Conservation (phyloP, 1,140 invertebrate genomes). For the Papilio polyxenes region DNA sequence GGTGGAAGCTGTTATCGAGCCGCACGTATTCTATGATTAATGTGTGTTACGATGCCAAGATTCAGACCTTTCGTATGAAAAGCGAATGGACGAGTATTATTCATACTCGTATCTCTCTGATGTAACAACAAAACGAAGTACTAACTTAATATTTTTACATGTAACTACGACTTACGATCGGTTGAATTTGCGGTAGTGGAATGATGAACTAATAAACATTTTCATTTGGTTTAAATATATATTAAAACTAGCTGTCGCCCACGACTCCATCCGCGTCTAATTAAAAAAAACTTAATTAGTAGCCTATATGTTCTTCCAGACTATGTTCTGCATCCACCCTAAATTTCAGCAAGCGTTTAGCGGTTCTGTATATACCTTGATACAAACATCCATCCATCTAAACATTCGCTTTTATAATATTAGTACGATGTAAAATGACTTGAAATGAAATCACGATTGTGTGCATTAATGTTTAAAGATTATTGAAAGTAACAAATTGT, state of each 20-base stretch:
- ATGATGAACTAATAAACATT: not conserved
- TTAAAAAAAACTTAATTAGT: not conserved
- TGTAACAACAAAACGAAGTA: constrained; percentile 17
- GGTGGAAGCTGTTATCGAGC: constrained; percentile 32
- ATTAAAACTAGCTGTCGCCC: too few relatives aligned
- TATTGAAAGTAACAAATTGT: too few relatives aligned
- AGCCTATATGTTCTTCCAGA: not conserved
- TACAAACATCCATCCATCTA: too few relatives aligned
- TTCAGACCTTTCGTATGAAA: constrained; percentile 28
- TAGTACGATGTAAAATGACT: too few relatives aligned
- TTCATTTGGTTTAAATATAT: not conserved
- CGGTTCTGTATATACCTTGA: too few relatives aligned
- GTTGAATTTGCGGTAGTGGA: not conserved
- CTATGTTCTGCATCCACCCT: too few relatives aligned
- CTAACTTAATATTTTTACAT: not conserved
- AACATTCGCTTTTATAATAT: too few relatives aligned
- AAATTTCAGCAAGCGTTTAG: too few relatives aligned
- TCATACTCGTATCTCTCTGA: constrained; percentile 20
- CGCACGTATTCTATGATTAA: constrained; percentile 3
- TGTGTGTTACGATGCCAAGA: constrained; percentile 34
- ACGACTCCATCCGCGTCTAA: too few relatives aligned
- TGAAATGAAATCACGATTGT: too few relatives aligned
- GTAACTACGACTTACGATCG: not conserved
- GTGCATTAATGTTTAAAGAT: too few relatives aligned
- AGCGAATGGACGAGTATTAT: constrained; percentile 23